phyloP scores from a whole-genome alignment of 2,888 invertebrate species.

The Cephus rjabovi region DNA sequence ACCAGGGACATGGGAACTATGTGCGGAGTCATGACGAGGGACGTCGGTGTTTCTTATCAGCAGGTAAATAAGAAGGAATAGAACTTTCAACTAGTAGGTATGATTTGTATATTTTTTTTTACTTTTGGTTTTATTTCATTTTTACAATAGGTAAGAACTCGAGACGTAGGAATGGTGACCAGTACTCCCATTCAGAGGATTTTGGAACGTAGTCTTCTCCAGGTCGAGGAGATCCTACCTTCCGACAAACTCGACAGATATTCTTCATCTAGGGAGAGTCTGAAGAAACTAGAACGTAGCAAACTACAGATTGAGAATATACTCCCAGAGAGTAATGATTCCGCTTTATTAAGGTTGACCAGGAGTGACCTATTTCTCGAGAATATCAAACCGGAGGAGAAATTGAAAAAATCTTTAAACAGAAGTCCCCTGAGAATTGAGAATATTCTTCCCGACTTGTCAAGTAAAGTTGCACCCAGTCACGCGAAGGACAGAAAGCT shows the following conservation, averaged over 20 bases:
- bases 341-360: constrained; percentile 7
- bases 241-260: neutral
- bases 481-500: neutral
- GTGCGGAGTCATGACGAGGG: constrained; percentile 73
- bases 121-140: neutral
- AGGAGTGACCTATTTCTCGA: constrained; percentile 16
- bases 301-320: constrained; percentile 19
- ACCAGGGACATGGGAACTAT: constrained; percentile 77
- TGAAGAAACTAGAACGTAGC: constrained; percentile 13
- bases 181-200: constrained; percentile 46
- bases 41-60: constrained; percentile 72
- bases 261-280: neutral
- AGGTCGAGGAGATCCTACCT: constrained; percentile 41
- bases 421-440: constrained; percentile 12
- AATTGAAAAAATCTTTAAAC: constrained; percentile 8
- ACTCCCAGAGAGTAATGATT: constrained; percentile 9
- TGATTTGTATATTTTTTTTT: neutral
- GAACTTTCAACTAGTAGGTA: neutral
- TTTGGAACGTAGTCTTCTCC: constrained; percentile 34
- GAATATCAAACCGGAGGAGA: constrained; percentile 11
- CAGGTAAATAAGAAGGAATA: constrained; percentile 40
- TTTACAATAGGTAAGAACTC: constrained; percentile 49
- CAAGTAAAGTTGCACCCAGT: neutral
- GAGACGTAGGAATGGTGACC: constrained; percentile 56
- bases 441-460: constrained; percentile 12